phyloP scores from a whole-genome alignment of 2,888 invertebrate species.

The Hermaeophaga mercurialis region DNA sequence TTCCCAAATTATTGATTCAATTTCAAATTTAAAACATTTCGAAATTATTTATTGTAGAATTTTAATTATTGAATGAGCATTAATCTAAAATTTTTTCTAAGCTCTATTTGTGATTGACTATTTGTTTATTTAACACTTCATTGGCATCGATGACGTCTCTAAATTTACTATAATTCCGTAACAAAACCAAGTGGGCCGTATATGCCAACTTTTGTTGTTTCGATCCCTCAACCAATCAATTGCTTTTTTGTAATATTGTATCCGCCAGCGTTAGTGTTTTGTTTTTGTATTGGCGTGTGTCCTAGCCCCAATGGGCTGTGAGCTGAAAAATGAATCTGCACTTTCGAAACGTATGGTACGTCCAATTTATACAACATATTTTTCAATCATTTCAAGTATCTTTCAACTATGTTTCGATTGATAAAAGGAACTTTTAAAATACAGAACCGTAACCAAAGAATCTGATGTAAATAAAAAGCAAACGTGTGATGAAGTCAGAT shows the following conservation, averaged over 20 bases:
- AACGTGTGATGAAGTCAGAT: too few relatives aligned
- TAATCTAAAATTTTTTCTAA: too few relatives aligned
- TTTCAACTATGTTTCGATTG: too few relatives aligned
- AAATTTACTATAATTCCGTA: background rate
- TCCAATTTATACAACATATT: constrained; percentile 8
- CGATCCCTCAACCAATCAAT: background rate
- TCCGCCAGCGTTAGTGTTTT: background rate
- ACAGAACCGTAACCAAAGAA: too few relatives aligned
- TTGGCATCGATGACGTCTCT: background rate
- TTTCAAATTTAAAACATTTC: too few relatives aligned
- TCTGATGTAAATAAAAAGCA: too few relatives aligned
- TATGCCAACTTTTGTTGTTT: background rate
- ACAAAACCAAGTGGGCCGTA: background rate
- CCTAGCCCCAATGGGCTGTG: constrained; percentile 37
- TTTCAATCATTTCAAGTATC: too few relatives aligned
- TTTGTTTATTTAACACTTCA: constrained; percentile 1
- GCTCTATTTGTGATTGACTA: too few relatives aligned
- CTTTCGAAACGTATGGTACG: constrained; percentile 26
- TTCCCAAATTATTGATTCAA: too few relatives aligned
- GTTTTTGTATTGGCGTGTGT: background rate
- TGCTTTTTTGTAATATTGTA: background rate
- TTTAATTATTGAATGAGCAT: too few relatives aligned
- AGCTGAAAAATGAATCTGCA: constrained; percentile 35
- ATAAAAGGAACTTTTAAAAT: too few relatives aligned
- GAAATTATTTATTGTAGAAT: too few relatives aligned